These are phyloP conservation scores for Zapus hudsonius DNA, from an alignment of 2,113 vertebrate species.

Conservation along the genomic window DNA sequence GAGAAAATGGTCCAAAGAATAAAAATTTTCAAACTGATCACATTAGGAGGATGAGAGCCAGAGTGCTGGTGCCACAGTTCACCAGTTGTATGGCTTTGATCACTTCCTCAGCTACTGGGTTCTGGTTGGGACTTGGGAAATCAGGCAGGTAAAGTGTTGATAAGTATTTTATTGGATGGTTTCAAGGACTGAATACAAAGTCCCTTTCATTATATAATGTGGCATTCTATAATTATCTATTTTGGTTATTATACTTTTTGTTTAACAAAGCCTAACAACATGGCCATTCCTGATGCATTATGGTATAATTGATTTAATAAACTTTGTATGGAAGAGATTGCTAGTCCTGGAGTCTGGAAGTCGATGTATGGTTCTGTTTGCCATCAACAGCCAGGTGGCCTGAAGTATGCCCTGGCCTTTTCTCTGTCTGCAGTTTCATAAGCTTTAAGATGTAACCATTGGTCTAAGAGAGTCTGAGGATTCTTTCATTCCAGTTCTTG, in stretches of 20 bases:
- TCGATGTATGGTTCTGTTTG: neutral
- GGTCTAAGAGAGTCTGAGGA: neutral
- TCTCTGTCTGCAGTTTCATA: constrained; percentile 12
- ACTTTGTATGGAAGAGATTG: neutral
- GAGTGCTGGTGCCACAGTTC: neutral
- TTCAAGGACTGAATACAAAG: neutral
- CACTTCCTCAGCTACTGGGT: neutral
- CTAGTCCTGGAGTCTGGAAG: neutral
- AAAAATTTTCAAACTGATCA: neutral
- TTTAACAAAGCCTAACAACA: neutral
- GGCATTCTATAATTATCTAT: neutral
- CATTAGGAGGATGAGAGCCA: neutral
- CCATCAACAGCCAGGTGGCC: neutral
- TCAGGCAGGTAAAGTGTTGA: neutral
- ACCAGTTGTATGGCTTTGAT: no score
- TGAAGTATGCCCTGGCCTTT: neutral
- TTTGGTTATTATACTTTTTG: neutral
- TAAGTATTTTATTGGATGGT: neutral
- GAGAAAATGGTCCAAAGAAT: neutral
- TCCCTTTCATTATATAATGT: neutral
- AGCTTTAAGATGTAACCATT: constrained; percentile 11
- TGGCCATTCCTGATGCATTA: neutral
- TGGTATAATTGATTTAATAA: neutral
- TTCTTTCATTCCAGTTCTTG: constrained; percentile 1
- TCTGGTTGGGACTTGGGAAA: neutral